phyloP scores from a whole-genome alignment of 2,888 invertebrate genomes.

The Catocala sponsa region DNA sequence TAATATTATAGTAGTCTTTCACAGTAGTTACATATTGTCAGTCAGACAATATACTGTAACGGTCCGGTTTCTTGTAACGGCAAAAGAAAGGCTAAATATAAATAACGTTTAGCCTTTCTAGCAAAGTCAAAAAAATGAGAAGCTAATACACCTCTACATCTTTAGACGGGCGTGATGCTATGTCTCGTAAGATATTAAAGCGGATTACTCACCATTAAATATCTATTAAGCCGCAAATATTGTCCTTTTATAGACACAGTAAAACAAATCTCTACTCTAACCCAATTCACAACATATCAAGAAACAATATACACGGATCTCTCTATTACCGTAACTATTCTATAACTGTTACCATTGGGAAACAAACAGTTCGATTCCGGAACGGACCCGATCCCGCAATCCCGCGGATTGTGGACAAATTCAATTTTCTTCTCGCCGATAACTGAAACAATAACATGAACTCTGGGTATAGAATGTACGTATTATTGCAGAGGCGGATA shows the following conservation, averaged over 20 bases:
- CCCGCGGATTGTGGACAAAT: slow-evolving; percentile 82
- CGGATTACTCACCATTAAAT: no score
- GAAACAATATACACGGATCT: slow-evolving; percentile 39
- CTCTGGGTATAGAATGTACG: slow-evolving; percentile 25
- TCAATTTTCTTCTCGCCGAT: slow-evolving; percentile 82
- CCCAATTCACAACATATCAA: slow-evolving; percentile 20
- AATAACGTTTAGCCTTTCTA: no score
- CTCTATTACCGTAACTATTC: slow-evolving; percentile 50
- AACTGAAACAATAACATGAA: slow-evolving; percentile 73
- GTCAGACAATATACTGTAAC: no score
- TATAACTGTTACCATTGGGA: slow-evolving; percentile 65
- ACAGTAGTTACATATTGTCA: no score
- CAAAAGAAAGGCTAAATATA: no score
- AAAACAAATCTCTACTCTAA: slow-evolving; percentile 13
- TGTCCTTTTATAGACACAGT: neutral
- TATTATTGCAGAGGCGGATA: neutral
- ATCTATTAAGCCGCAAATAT: neutral
- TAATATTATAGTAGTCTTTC: no score
- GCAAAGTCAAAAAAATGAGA: no score
- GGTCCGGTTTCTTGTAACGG: no score
- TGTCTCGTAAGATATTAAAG: no score
- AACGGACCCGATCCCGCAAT: slow-evolving; percentile 70
- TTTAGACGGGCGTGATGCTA: no score
- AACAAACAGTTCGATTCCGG: slow-evolving; percentile 73
- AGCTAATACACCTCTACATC: no score